Evolutionary conservation across 2,113 vertebrate species (phyloP).

Genomic region (Pelobates fuscus): DNA sequence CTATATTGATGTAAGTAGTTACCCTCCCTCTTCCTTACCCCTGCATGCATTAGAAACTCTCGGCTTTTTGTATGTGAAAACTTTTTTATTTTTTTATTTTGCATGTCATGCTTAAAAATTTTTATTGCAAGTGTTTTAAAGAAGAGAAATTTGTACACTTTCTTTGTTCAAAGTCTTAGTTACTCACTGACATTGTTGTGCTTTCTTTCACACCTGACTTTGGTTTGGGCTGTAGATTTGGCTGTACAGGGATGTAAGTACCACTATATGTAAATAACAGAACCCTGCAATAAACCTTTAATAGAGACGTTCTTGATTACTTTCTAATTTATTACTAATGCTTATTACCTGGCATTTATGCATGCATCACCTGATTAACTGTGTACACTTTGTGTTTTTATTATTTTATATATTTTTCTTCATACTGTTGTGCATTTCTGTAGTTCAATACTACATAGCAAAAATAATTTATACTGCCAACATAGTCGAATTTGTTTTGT

Average conservation of each 20-base stretch:
- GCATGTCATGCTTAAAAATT: conserved; percentile 76
- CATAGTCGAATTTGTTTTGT: conserved; percentile 57
- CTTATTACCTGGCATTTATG: conserved; percentile 68
- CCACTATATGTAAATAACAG: conserved; percentile 87
- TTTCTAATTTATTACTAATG: conserved; percentile 65
- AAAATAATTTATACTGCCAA: conserved; percentile 58
- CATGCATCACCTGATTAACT: conserved; percentile 73
- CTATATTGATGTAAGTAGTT: conserved; percentile 98
- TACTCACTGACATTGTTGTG: conserved; percentile 92
- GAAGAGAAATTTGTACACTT: conserved; percentile 83
- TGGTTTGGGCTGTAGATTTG: conserved; percentile 99
- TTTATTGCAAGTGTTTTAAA: conserved; percentile 76
- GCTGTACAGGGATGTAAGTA: conserved; percentile 99
- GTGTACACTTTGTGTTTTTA: conserved; percentile 66
- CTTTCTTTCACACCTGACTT: conserved; percentile 98
- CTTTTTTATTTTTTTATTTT: conserved; percentile 54
- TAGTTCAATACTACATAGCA: conserved; percentile 37
- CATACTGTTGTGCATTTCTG: conserved; percentile 63
- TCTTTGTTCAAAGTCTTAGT: conserved; percentile 83
- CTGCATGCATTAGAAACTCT: conserved; percentile 54
- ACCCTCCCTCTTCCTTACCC: conserved; percentile 68
- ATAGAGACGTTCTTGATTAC: conserved; percentile 67
- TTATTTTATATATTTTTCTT: conserved; percentile 52
- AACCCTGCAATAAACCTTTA: conserved; percentile 72
- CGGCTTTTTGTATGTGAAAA: conserved; percentile 76